phyloP scores from a whole-genome alignment of 2,888 invertebrate species.

The Gryllus longicercus region DNA sequence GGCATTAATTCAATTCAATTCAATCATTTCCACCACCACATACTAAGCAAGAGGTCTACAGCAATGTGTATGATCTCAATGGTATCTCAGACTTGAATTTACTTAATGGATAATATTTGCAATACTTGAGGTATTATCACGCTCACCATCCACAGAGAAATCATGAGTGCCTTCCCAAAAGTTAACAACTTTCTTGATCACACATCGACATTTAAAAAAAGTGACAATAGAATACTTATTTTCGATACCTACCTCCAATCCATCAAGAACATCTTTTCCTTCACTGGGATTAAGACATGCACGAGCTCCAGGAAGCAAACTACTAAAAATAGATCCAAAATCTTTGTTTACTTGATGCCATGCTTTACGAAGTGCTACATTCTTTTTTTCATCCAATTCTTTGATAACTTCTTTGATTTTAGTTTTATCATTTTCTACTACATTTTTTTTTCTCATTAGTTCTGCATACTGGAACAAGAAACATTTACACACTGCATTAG shows the following conservation, averaged over 20 bases:
- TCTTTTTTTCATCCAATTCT: conserved; percentile 88
- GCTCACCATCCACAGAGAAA: no score
- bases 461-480: conserved; percentile 57
- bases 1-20: no score
- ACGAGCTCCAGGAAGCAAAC: conserved; percentile 84
- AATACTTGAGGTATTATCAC: no score
- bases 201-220: neutral
- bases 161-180: no score
- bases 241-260: conserved; percentile 67
- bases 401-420: conserved; percentile 75
- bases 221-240: neutral
- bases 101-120: no score
- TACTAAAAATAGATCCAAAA: conserved; percentile 91
- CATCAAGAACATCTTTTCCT: conserved; percentile 73
- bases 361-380: conserved; percentile 73
- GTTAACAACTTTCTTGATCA: no score
- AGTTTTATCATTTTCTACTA: conserved; percentile 69
- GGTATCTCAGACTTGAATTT: no score
- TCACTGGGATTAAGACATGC: conserved; percentile 78
- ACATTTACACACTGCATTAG: neutral
- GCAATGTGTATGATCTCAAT: no score
- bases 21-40: no score
- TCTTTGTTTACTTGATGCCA: conserved; percentile 86
- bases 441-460: conserved; percentile 65
- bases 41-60: no score